Evolutionary conservation across 2,113 vertebrate species (phyloP).

Genomic region (Grus americana): DNA sequence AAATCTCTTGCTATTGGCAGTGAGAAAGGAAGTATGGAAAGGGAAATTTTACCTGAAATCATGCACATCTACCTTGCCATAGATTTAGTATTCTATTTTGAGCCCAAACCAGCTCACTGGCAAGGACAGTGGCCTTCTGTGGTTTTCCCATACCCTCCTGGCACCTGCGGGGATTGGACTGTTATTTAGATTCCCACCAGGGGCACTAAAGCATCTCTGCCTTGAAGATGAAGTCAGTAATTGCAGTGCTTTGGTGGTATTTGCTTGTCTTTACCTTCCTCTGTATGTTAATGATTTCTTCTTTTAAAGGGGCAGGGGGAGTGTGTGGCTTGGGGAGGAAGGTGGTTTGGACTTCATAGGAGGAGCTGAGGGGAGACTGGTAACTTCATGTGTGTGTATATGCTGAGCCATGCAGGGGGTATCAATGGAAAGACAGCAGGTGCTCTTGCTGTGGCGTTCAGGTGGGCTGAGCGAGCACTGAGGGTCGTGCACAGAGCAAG

Average conservation of each 20-base stretch:
- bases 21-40: neutral
- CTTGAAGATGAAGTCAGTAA: neutral
- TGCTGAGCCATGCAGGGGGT: neutral
- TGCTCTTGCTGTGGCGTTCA: neutral
- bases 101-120: neutral
- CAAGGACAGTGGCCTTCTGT: neutral
- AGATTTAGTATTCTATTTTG: neutral
- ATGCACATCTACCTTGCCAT: neutral
- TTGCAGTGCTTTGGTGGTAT: neutral
- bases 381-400: neutral
- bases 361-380: neutral
- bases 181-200: neutral
- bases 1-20: neutral
- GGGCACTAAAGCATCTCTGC: neutral
- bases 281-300: neutral
- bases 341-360: neutral
- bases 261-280: neutral
- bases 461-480: neutral
- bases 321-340: neutral
- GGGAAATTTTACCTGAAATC: neutral
- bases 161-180: neutral
- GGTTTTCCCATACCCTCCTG: neutral
- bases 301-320: neutral
- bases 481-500: neutral
- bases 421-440: neutral